These are phyloP conservation scores for Hydrotaea cyrtoneurina DNA, from an alignment of 2,888 invertebrate genomes.

Conservation along the genomic window DNA sequence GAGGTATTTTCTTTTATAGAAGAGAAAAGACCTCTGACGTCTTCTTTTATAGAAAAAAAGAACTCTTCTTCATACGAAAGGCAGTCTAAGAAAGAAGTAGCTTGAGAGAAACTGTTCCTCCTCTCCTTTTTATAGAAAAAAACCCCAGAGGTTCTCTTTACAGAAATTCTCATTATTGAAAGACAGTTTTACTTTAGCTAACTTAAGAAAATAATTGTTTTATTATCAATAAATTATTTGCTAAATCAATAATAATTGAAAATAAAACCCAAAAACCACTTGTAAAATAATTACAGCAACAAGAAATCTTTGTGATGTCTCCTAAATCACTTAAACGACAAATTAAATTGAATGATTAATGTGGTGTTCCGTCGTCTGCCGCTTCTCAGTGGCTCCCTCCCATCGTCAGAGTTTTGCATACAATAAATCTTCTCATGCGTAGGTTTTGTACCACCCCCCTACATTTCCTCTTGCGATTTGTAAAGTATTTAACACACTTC, in stretches of 20 bases:
- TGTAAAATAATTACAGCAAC: neutral
- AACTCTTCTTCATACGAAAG: too few species aligned
- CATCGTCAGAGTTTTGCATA: constrained; percentile 40
- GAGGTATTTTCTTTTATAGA: too few species aligned
- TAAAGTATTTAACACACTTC: constrained; percentile 1
- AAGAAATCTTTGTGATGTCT: constrained; percentile 23
- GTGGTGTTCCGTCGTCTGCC: constrained; percentile 8
- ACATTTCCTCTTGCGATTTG: constrained; percentile 12
- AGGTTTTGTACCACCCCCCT: neutral
- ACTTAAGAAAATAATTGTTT: too few species aligned
- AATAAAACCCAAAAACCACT: neutral
- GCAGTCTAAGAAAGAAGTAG: too few species aligned
- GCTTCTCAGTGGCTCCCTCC: neutral
- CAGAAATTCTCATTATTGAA: too few species aligned
- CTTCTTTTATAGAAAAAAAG: too few species aligned
- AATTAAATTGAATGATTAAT: constrained; percentile 66
- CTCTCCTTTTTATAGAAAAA: too few species aligned
- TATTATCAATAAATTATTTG: too few species aligned
- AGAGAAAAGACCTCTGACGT: too few species aligned
- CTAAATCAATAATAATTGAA: neutral
- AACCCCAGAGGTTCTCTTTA: too few species aligned
- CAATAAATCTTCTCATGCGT: neutral
- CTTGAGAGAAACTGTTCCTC: too few species aligned
- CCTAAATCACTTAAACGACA: constrained; percentile 39
- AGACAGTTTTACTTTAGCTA: too few species aligned